Evolutionary conservation across 2,797 vertebrate species (phyloP).

Genomic region (Gouania willdenowi): DNA sequence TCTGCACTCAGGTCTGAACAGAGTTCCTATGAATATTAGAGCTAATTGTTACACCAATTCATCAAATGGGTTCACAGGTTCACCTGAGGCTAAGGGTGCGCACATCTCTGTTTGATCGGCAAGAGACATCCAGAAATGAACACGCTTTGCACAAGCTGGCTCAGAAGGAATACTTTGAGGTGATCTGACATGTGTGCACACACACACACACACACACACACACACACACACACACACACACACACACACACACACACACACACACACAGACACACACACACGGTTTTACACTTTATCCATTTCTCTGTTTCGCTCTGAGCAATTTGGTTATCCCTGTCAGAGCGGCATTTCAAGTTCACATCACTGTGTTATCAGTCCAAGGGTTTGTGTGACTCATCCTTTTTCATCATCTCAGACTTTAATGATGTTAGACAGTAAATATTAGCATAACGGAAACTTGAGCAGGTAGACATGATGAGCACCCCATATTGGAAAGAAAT

Average conservation of each 20-base stretch:
- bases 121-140: constrained; percentile 18
- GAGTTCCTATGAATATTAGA: constrained; percentile 29
- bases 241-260: constrained; percentile 5
- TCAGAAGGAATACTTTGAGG: constrained; percentile 18
- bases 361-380: constrained; percentile 6
- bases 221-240: too few species aligned
- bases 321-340: constrained; percentile 9
- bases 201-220: background rate
- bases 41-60: constrained; percentile 11
- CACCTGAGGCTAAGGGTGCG: constrained; percentile 30
- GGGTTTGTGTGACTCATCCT: constrained; percentile 24
- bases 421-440: constrained; percentile 39
- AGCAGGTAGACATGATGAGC: constrained; percentile 49
- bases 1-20: constrained; percentile 24
- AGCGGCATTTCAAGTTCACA: constrained; percentile 16
- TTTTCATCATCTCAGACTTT: constrained; percentile 28
- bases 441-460: constrained; percentile 50
- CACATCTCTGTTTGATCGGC: background rate
- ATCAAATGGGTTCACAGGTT: constrained; percentile 48
- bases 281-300: background rate
- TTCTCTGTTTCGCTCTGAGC: background rate
- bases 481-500: constrained; percentile 40
- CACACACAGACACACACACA: too few species aligned
- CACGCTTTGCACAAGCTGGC: constrained; percentile 2
- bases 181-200: constrained; percentile 14